These are phyloP conservation scores for Merluccius polli DNA, from an alignment of 2,797 vertebrate species.

Conservation along the genomic window DNA sequence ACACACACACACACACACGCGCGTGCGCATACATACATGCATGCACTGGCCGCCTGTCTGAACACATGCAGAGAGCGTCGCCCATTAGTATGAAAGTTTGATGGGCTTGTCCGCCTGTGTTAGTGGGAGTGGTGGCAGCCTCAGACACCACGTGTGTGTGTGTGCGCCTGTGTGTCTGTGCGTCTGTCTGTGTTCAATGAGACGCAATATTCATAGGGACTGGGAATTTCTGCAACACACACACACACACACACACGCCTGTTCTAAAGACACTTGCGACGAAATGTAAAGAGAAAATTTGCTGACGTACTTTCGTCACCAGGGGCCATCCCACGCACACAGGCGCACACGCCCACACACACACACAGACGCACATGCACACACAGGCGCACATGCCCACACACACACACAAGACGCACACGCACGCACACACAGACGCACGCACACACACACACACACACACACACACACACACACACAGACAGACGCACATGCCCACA, in stretches of 20 bases:
- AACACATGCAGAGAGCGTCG: constrained; percentile 52
- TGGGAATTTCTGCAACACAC: neutral
- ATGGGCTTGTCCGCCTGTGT: constrained; percentile 58
- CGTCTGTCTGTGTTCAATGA: constrained; percentile 13
- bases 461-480: constrained; percentile 20
- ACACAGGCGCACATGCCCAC: constrained; percentile 9
- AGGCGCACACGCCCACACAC: constrained; percentile 3
- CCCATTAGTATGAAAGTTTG: constrained; percentile 75
- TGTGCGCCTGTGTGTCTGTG: constrained; percentile 24
- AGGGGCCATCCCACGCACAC: constrained; percentile 11
- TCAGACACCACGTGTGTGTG: constrained; percentile 50
- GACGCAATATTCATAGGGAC: neutral
- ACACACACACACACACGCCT: constrained; percentile 13
- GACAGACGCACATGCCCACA: constrained; percentile 10
- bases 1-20: constrained; percentile 22
- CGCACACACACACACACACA: constrained; percentile 17
- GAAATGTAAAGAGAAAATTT: constrained; percentile 22
- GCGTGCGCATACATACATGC: constrained; percentile 14
- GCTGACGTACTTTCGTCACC: constrained; percentile 8
- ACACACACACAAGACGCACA: constrained; percentile 20
- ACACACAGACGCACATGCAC: neutral
- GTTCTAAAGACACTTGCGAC: constrained; percentile 41
- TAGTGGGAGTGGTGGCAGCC: constrained; percentile 44
- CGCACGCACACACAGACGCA: constrained; percentile 25
- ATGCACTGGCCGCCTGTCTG: constrained; percentile 7